Evolutionary conservation across 2,888 invertebrate genomes (phyloP).

Genomic region (Thecocarcelia acutangulata): DNA sequence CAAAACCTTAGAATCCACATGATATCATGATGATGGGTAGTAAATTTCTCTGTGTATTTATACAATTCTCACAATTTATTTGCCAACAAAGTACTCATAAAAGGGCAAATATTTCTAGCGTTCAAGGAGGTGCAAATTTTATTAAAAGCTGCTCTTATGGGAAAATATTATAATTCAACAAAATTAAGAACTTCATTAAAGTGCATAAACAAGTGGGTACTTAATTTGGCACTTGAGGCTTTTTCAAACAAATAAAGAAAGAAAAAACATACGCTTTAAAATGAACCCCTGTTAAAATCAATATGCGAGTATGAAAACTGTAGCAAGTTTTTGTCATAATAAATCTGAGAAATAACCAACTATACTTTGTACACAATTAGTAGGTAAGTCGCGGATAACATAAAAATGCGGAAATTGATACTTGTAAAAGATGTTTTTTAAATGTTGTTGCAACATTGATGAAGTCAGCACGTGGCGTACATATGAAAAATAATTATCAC

Average conservation of each 20-base stretch:
- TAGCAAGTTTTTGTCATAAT: constrained; percentile 29
- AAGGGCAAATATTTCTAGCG: constrained; percentile 2
- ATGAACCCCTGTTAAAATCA: constrained; percentile 38
- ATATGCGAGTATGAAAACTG: constrained; percentile 35
- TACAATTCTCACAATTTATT: constrained; percentile 13
- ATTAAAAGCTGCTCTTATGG: constrained; percentile 18
- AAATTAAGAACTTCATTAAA: constrained; percentile 49
- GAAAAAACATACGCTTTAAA: constrained; percentile 55
- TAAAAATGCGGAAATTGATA: constrained; percentile 78
- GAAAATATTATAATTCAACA: constrained; percentile 8
- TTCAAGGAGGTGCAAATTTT: constrained; percentile 27
- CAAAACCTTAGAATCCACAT: too few species aligned
- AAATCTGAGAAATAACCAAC: constrained; percentile 48
- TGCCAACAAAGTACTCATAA: background rate
- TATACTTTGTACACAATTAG: constrained; percentile 72
- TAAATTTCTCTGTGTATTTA: too few species aligned
- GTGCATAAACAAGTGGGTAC: constrained; percentile 66
- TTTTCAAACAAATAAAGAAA: background rate
- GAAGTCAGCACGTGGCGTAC: constrained; percentile 75
- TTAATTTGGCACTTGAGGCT: constrained; percentile 66
- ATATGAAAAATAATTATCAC: constrained; percentile 78
- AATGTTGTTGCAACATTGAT: constrained; percentile 60
- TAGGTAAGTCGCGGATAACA: constrained; percentile 68
- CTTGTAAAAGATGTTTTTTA: constrained; percentile 73
- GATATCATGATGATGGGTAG: too few species aligned